Evolutionary conservation across 2,888 invertebrate species (phyloP).

Genomic region (Microctonus aethiopoides): DNA sequence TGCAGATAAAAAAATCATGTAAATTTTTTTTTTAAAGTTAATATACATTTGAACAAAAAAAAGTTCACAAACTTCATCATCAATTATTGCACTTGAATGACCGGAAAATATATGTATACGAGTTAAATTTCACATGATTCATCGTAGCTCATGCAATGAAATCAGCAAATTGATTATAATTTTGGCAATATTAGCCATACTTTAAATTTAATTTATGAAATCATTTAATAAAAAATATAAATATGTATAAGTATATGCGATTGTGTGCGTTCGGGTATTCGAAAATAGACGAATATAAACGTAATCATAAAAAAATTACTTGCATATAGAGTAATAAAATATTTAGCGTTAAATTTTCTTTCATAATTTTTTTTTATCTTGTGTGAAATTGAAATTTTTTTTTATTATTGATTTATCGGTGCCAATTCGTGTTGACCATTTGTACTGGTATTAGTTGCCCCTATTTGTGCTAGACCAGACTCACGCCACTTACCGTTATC

Average conservation of each 20-base stretch:
- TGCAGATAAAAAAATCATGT: not conserved
- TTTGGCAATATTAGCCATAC: not conserved
- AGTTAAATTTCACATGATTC: not conserved
- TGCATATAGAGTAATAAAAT: not conserved
- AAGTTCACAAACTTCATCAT: not conserved
- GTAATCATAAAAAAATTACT: not conserved
- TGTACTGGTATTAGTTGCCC: slow-evolving; percentile 52
- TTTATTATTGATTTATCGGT: slow-evolving; percentile 66
- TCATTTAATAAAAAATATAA: not conserved
- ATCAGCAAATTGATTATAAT: not conserved
- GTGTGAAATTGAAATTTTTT: not conserved
- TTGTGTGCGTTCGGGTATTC: too few species aligned
- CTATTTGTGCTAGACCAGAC: slow-evolving; percentile 59
- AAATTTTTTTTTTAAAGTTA: not conserved
- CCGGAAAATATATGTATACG: not conserved
- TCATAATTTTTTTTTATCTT: not conserved
- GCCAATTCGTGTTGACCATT: slow-evolving; percentile 67
- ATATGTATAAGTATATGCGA: not conserved
- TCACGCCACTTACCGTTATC: slow-evolving; percentile 71
- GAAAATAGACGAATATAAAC: not conserved
- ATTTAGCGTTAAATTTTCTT: not conserved
- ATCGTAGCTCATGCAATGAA: not conserved
- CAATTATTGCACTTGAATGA: not conserved
- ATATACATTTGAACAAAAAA: not conserved
- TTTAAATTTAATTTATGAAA: not conserved